Evolutionary conservation across 1,140 invertebrate species (phyloP), one percentile per base, ranked within the genome.

Genomic region (Lineus longissimus): DNA sequence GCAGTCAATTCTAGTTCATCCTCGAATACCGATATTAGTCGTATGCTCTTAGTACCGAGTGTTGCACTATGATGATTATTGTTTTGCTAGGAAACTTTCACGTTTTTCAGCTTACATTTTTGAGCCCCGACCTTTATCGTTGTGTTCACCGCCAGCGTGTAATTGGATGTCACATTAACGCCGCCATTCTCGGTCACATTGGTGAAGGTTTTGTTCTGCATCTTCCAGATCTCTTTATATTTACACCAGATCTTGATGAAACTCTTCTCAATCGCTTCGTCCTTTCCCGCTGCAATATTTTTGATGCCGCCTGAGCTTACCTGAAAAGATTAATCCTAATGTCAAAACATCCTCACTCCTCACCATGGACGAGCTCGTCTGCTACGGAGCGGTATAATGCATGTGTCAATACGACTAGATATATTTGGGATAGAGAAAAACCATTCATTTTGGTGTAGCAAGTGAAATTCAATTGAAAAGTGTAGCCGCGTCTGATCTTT

Each of bases 271-370:
- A 43, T 27, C 23, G 58, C 63, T 13, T 70, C 71, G 19, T 55
- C 33, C 30, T 76, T 61, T 25, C 73, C 70, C 40, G 74, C 55
- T 31, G 81, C 81, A 25, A 83, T 74, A 17, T 63, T 70, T 56
- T 73, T 71, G 1, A 85, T 67, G 0, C 83, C 79, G 25, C 78
- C 76, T 63, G 83, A 83, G 68, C 85, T 81, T 59, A 85, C 55
- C 81, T 84, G 71, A 23, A 73, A 70, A 58, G 58, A 63, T 63
- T 54, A 63, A 58, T 55, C 15, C n/a, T 60, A 63, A 15, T 15
- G 9, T 11, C 23, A 15, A 23, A n/a, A n/a, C n/a, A n/a, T n/a
- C n/a, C n/a, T n/a, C n/a, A n/a, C n/a, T n/a, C n/a, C n/a, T n/a
- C n/a, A n/a, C n/a, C n/a, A n/a, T n/a, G n/a, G n/a, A n/a, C n/a